Conservation (phyloP, 2,113 vertebrate species). For the Amia ocellicauda region DNA sequence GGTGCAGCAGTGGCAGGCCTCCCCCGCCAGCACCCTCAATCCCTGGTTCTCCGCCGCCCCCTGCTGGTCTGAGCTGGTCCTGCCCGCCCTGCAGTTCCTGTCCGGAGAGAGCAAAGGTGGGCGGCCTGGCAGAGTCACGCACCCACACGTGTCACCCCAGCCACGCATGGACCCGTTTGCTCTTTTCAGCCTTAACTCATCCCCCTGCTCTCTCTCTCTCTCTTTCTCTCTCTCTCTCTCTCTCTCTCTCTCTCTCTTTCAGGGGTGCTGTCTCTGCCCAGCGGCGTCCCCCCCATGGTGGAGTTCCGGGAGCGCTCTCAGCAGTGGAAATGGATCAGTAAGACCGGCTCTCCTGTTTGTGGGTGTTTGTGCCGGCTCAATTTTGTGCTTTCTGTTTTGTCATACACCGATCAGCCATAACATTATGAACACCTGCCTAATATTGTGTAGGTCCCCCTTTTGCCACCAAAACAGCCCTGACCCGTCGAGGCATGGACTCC, state of each 20-base stretch:
- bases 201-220: not conserved
- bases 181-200: not conserved
- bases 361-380: too few species aligned
- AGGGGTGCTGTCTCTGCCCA: constrained; percentile 71
- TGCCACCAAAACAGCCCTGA: too few species aligned
- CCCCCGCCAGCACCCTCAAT: constrained; percentile 86
- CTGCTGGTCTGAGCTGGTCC: constrained; percentile 91
- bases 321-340: constrained; percentile 92
- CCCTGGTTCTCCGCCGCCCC: constrained; percentile 85
- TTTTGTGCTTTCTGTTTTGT: too few species aligned
- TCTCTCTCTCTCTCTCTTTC: constrained; percentile 39
- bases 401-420: too few species aligned
- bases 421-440: too few species aligned
- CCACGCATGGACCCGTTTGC: too few species aligned
- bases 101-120: constrained; percentile 86
- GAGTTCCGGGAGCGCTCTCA: constrained; percentile 87
- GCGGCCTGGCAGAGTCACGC: not conserved
- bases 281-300: constrained; percentile 85
- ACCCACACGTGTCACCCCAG: too few species aligned
- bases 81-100: constrained; percentile 87
- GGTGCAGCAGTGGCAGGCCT: constrained; percentile 86
- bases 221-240: not conserved
- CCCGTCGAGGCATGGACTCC: too few species aligned
- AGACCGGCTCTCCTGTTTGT: constrained; percentile 45
- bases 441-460: too few species aligned